These are phyloP conservation scores for Sarcophilus harrisii DNA, from an alignment of 2,797 vertebrate species.

Conservation along the genomic window DNA sequence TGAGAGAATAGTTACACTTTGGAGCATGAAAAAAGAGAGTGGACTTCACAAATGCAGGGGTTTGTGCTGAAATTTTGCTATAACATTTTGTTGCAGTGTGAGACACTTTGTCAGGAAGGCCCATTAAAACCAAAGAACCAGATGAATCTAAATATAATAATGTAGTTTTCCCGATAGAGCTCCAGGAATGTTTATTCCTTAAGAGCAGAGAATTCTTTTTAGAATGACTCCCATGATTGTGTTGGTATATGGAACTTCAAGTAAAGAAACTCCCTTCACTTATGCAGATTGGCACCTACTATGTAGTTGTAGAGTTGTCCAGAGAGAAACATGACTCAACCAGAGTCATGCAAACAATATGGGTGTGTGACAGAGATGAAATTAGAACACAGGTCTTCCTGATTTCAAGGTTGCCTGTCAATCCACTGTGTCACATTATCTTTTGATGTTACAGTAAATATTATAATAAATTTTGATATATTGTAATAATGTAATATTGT, in stretches of 20 bases:
- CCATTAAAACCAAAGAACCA: background rate
- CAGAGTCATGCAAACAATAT: background rate
- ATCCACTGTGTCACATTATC: background rate
- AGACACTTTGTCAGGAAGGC: background rate
- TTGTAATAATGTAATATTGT: too few relatives aligned
- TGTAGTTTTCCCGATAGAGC: background rate
- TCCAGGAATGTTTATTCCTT: background rate
- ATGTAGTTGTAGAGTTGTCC: background rate
- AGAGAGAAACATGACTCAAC: background rate
- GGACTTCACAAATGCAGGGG: background rate
- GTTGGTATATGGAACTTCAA: background rate
- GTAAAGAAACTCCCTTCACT: background rate
- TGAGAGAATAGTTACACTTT: background rate
- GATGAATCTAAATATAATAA: background rate
- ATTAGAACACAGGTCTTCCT: background rate
- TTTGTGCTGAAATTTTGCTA: background rate
- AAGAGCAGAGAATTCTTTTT: background rate
- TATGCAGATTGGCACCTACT: background rate
- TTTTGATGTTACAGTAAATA: background rate
- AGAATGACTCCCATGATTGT: background rate
- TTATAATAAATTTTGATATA: too few relatives aligned
- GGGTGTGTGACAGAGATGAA: background rate
- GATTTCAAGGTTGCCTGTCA: background rate
- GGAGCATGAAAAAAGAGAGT: background rate
- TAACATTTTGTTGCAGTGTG: background rate